Base-by-base conservation (phyloP, 2,113 vertebrate species). In the Ploceus nigricollis region DNA sequence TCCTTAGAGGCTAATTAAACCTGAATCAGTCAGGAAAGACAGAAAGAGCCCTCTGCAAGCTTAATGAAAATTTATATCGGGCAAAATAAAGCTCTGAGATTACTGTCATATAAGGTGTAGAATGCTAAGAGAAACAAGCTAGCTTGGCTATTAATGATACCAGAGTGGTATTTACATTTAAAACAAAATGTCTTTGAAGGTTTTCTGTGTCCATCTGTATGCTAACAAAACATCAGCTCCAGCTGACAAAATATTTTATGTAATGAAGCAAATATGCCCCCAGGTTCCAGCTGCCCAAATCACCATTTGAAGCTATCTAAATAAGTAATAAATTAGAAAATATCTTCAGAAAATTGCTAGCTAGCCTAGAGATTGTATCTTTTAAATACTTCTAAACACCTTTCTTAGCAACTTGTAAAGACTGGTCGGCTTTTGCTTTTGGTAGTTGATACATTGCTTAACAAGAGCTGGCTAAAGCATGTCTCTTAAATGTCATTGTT, bases 1-100 rank as follows among this genome's bases (percentile, higher is more conserved):
- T 92, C 93, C 94, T 96, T 93, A 78, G 94, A 95, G 93, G 94
- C 96, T 92, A 96, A 97, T 96, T 97, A 97, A 94, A 89, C 65
- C 56, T 93, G 88, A 90, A 93, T 94, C 92, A 92, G 82, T 83
- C 85, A 94, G 94, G 60, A 96, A 96, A 92, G 85, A 94, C 82
- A 96, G 88, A 91, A 96, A 94, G 87, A 92, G 56, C 76, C 48
- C 21, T 90, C 90, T 35, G n/a, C 69, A 87, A 87, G 82, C 85
- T 95, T 93, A 96, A 93, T 93, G 86, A 90, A 96, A 96, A 84
- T 94, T 90, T 95, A 16, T 96, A 78, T 92, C 39, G 37, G 70
- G 47, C 48, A 87, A 94, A 91, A 95, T 93, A 94, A 96, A 95
- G 19, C 69, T 60, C 56, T 40, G 79, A 87, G 85, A 93, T 96